Base-by-base conservation (phyloP, 2,797 vertebrate species). In the Falco berigora region DNA sequence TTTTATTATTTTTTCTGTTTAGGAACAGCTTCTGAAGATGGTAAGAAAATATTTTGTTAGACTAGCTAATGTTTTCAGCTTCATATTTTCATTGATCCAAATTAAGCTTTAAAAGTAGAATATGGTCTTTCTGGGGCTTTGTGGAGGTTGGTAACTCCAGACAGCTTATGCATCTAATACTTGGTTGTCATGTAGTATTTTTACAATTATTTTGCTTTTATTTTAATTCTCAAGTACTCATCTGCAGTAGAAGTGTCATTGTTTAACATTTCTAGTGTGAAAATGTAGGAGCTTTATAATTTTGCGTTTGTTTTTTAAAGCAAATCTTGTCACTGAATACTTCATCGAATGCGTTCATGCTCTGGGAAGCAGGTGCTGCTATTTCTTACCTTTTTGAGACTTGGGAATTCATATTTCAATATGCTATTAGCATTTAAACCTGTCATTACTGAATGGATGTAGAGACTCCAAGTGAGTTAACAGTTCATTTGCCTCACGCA, bases 11-110 rank as follows among this genome's bases (percentile, higher is more conserved):
- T 98, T 97, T 97, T 97, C 97, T 97, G 83, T 98, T 98, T 97
- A 98, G 98, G 98, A 98, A 98, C 98, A 98, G 98, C 98, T 93
- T 98, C 98, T 98, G 98, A 99, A 98, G 98, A 99, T 98, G 98
- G 98, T 99, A 99, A 99, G 98, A 98, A 86, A 96, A 97, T 88
- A 75, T 91, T 97, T 94, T 89, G 84, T 95, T 97, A 97, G 97
- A 98, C 88, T 12, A 94, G 82, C 86, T 96, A 78, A 92, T 88
- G 62, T 71, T 77, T 96, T 88, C 87, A 92, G 83, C 80, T 97
- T 97, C 63, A 49, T 97, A 19, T 96, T 96, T 96, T 96, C 93
- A 94, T 97, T 93, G 55, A 62, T 95, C 76, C 71, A 61, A 94
- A 87, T 92, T 61, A 94, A 92, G 58, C 64, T 90, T 86, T 88